Conservation (phyloP, 1,140 invertebrate species). For the Stegodyphus dumicola region DNA sequence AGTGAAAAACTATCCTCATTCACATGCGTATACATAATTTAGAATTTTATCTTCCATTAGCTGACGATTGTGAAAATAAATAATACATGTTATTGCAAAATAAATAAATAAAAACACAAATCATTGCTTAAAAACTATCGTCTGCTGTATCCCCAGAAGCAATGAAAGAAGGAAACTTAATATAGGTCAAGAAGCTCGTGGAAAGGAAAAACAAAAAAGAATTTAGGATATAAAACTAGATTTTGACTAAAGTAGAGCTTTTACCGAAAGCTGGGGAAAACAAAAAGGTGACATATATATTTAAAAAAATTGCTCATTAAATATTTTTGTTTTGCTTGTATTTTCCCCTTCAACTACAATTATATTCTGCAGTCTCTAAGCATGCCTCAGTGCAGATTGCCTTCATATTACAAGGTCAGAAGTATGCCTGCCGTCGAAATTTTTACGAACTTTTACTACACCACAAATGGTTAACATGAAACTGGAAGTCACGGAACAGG, state of each 20-base stretch:
- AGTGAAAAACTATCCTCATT: too few species aligned
- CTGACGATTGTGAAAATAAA: too few species aligned
- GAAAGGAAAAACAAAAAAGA: constrained; percentile 15
- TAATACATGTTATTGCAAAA: too few species aligned
- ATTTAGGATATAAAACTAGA: constrained; percentile 53
- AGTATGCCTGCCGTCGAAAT: background rate
- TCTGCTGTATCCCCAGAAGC: background rate
- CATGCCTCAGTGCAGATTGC: background rate
- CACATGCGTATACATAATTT: too few species aligned
- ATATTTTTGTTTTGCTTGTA: constrained; percentile 2
- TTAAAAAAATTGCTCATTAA: constrained; percentile 2
- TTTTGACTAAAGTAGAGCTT: constrained; percentile 26
- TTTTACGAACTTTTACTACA: too few species aligned
- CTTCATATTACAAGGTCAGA: constrained; percentile 35
- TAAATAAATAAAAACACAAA: too few species aligned
- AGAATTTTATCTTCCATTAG: too few species aligned
- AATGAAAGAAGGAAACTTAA: constrained; percentile 38
- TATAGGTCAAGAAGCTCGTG: constrained; percentile 38
- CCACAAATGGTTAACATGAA: too few species aligned
- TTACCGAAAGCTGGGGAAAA: background rate
- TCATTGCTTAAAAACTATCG: too few species aligned
- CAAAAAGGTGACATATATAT: constrained; percentile 30
- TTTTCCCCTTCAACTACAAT: background rate
- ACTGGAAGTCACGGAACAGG: constrained; percentile 33
- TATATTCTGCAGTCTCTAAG: constrained; percentile 24